Percentiles rank a stretch among this genome's conserved stretches.
These are phyloP conservation scores for Rutilus rutilus DNA, from an alignment of 2,113 vertebrate genomes.

Conservation along the genomic window DNA sequence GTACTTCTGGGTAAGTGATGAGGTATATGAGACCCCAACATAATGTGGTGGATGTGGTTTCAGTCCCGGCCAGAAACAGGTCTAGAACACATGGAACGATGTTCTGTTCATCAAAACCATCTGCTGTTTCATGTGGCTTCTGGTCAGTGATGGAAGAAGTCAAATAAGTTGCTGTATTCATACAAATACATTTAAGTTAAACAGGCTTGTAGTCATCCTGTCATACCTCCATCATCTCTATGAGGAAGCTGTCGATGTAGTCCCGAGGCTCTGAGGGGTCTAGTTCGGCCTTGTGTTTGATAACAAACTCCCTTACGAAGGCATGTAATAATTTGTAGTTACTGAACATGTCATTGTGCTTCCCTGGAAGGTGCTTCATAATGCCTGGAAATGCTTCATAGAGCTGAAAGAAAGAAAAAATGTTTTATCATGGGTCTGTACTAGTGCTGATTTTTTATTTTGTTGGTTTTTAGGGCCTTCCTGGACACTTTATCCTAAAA, in stretches of 20 bases:
- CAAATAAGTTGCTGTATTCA: background rate
- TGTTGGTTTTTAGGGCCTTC: too few species aligned
- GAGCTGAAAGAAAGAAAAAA: conserved; percentile 67
- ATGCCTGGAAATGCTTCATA: conserved; percentile 78
- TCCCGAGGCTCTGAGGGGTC: conserved; percentile 76
- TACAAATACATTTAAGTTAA: background rate
- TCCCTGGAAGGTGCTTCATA: conserved; percentile 79
- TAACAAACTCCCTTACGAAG: conserved; percentile 67
- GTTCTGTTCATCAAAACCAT: conserved; percentile 79
- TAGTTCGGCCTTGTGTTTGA: conserved; percentile 79
- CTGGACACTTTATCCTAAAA: too few species aligned
- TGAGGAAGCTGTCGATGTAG: conserved; percentile 84
- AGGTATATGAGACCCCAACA: conserved; percentile 89
- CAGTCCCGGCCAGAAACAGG: conserved; percentile 89
- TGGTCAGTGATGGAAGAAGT: conserved; percentile 34
- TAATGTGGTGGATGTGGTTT: conserved; percentile 86
- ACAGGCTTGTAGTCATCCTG: background rate
- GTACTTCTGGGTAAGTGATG: conserved; percentile 81
- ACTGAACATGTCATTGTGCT: conserved; percentile 75
- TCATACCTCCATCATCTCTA: conserved; percentile 78
- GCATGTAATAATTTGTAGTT: conserved; percentile 61
- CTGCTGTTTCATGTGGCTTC: conserved; percentile 33
- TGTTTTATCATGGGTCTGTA: background rate
- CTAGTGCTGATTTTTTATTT: background rate
- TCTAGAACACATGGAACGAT: conserved; percentile 84